phyloP scores from a whole-genome alignment of 2,888 invertebrate species.

The Dione vanillae region DNA sequence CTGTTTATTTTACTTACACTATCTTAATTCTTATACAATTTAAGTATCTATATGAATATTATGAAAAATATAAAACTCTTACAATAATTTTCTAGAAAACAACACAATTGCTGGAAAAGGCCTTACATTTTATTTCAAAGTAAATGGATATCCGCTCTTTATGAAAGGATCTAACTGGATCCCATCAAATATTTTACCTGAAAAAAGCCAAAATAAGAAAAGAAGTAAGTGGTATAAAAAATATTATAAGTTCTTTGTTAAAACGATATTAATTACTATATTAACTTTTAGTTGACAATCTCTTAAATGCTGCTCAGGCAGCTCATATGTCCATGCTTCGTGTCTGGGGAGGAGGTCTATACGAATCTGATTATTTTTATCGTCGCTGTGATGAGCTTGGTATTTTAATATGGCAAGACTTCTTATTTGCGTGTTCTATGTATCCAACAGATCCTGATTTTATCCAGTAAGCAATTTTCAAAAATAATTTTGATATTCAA shows the following conservation, averaged over 20 bases:
- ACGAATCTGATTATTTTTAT: constrained; percentile 96
- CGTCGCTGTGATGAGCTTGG: constrained; percentile 93
- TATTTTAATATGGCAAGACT: constrained; percentile 98
- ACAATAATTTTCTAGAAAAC: constrained; percentile 61
- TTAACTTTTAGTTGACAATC: constrained; percentile 76
- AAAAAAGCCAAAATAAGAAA: constrained; percentile 74
- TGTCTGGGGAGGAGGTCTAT: constrained; percentile 99
- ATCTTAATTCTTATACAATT: no score
- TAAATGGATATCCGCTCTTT: constrained; percentile 95
- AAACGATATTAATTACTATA: background rate
- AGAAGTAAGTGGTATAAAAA: constrained; percentile 62
- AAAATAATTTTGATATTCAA: background rate
- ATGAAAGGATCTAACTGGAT: constrained; percentile 98
- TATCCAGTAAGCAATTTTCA: constrained; percentile 77
- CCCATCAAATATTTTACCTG: constrained; percentile 93
- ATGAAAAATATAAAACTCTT: background rate
- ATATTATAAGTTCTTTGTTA: background rate
- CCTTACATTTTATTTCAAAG: constrained; percentile 92
- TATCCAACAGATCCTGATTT: constrained; percentile 92
- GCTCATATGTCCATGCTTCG: constrained; percentile 96
- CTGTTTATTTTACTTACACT: constrained; percentile 46
- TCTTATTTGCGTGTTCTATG: constrained; percentile 98
- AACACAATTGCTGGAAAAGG: constrained; percentile 78
- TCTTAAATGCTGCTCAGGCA: constrained; percentile 88
- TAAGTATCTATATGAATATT: background rate